Percentiles rank a stretch among this genome's conserved stretches.
phyloP scores from a whole-genome alignment of 2,113 vertebrate species.

The Channa maculata region DNA sequence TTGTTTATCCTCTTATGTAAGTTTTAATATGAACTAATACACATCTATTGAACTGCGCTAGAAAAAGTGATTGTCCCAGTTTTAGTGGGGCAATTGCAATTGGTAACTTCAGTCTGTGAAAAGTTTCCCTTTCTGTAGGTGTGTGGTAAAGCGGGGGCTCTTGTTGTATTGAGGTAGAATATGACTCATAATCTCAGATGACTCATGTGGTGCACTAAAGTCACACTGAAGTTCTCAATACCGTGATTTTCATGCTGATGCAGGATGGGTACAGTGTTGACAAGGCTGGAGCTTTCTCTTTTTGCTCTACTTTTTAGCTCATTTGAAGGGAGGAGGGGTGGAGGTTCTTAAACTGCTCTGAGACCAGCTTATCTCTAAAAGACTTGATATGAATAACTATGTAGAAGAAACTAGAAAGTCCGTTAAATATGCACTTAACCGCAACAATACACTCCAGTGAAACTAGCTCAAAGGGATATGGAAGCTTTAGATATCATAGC shows the following conservation, averaged over 20 bases:
- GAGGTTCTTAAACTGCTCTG: constrained; percentile 31
- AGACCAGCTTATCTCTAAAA: constrained; percentile 48
- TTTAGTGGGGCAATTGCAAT: constrained; percentile 41
- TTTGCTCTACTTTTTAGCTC: constrained; percentile 44
- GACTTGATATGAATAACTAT: constrained; percentile 57
- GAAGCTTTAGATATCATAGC: constrained; percentile 67
- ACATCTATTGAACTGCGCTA: constrained; percentile 35
- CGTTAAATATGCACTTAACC: constrained; percentile 65
- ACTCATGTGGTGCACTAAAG: constrained; percentile 69
- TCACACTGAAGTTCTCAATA: constrained; percentile 53
- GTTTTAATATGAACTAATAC: constrained; percentile 30
- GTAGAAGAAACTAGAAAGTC: constrained; percentile 50
- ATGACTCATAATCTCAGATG: constrained; percentile 76
- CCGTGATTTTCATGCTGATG: constrained; percentile 52
- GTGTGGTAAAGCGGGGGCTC: constrained; percentile 57
- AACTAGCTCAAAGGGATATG: constrained; percentile 63
- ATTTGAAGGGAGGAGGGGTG: not conserved
- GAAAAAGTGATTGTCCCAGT: constrained; percentile 58
- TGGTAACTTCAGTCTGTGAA: constrained; percentile 58
- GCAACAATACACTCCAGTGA: constrained; percentile 49
- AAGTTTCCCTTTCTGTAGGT: constrained; percentile 75
- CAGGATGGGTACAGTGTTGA: constrained; percentile 40
- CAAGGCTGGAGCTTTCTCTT: constrained; percentile 35
- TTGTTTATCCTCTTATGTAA: constrained; percentile 26
- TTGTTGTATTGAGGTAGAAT: constrained; percentile 56